phyloP scores from a whole-genome alignment of 2,113 vertebrate species.

The Misgurnus anguillicaudatus region DNA sequence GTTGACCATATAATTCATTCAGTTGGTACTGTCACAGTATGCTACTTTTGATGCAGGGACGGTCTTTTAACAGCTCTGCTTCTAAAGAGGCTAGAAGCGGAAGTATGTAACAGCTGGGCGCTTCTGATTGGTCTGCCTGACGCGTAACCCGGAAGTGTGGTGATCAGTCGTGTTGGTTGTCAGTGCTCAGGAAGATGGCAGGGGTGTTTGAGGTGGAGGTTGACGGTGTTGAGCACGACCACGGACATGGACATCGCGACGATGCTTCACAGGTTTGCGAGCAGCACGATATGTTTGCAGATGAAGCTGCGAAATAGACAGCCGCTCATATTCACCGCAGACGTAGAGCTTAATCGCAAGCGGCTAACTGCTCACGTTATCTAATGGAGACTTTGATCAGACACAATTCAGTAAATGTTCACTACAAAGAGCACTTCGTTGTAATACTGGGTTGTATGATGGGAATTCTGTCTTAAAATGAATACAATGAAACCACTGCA shows the following conservation, averaged over 20 bases:
- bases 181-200: constrained; percentile 76
- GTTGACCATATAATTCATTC: no score
- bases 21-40: no score
- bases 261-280: constrained; percentile 67
- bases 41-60: no score
- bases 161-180: background rate
- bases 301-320: background rate
- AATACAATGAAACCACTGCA: no score
- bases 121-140: constrained; percentile 39
- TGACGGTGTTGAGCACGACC: constrained; percentile 78
- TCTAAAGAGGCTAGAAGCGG: background rate
- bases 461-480: no score
- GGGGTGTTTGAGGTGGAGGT: constrained; percentile 83
- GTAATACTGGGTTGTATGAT: no score
- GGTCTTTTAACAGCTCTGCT: no score
- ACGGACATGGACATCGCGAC: constrained; percentile 69
- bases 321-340: no score
- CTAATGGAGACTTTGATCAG: background rate
- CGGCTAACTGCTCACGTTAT: background rate
- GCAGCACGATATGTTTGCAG: background rate
- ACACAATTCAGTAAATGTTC: background rate
- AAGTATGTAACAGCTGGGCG: background rate
- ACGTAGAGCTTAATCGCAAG: background rate
- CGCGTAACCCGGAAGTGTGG: constrained; percentile 52
- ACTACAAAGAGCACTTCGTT: background rate